Conservation (phyloP, 2,888 invertebrate species). For the Ophonus ardosiacus region DNA sequence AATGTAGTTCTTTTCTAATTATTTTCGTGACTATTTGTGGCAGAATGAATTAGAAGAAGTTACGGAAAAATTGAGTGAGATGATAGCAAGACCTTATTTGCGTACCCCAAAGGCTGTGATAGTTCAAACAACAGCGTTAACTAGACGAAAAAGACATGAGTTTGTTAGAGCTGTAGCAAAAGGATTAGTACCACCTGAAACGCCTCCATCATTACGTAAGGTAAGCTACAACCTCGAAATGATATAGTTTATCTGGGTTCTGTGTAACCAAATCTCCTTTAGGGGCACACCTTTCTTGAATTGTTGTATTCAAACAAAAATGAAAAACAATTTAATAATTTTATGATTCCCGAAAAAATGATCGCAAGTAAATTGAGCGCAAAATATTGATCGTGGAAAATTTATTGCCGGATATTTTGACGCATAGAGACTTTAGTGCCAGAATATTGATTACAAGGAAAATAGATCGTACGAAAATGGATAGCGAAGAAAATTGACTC, state of each 20-base stretch:
- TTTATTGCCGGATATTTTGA: no score
- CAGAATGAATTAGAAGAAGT: constrained; percentile 83
- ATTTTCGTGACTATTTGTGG: constrained; percentile 63
- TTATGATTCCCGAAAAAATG: no score
- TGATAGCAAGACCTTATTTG: constrained; percentile 81
- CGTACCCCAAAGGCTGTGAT: constrained; percentile 81
- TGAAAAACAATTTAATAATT: no score
- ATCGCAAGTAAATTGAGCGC: no score
- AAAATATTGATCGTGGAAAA: neutral
- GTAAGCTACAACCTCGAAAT: constrained; percentile 61
- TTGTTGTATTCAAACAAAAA: no score
- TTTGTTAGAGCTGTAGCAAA: constrained; percentile 81
- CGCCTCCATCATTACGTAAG: constrained; percentile 79
- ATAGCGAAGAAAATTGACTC: no score
- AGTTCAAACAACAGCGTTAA: constrained; percentile 79
- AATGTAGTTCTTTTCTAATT: neutral
- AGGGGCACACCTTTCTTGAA: no score
- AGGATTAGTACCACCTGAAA: constrained; percentile 79
- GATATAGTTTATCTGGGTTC: no score
- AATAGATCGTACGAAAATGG: no score
- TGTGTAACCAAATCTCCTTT: no score
- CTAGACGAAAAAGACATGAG: constrained; percentile 80
- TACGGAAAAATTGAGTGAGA: constrained; percentile 82
- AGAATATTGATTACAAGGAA: neutral
- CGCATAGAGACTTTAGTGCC: no score